A percentile compares a stretch with the other conserved stretches of the same genome.
These are phyloP conservation scores for Andrena haemorrhoa DNA, from an alignment of 2,888 invertebrate genomes.

Conservation along the genomic window DNA sequence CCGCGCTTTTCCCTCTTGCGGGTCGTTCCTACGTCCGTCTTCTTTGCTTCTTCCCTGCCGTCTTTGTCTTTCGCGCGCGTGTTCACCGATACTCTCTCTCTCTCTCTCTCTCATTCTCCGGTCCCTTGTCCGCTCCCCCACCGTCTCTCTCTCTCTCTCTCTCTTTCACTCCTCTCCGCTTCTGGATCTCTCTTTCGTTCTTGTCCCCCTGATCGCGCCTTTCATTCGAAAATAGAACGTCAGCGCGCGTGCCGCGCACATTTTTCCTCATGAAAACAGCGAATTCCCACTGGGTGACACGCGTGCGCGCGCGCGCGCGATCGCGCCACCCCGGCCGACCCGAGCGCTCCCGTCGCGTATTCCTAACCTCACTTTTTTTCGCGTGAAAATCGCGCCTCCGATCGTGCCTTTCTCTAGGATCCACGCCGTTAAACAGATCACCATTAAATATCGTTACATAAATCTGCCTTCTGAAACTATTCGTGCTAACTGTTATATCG, in stretches of 20 bases:
- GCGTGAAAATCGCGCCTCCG: conserved; percentile 33
- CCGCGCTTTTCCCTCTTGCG: conserved; percentile 61
- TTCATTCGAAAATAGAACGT: conserved; percentile 82
- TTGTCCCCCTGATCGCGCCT: conserved; percentile 75
- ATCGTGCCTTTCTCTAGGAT: neutral
- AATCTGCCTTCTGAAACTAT: too few relatives aligned
- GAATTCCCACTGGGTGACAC: conserved; percentile 75
- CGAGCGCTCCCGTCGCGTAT: conserved; percentile 33
- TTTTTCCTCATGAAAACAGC: conserved; percentile 80
- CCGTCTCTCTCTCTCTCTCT: conserved; percentile 17
- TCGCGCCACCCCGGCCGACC: conserved; percentile 29
- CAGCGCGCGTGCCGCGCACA: conserved; percentile 78
- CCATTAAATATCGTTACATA: too few relatives aligned
- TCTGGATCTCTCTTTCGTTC: conserved; percentile 51
- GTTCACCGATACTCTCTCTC: conserved; percentile 23
- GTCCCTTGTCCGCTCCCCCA: conserved; percentile 2
- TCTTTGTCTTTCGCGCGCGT: conserved; percentile 49
- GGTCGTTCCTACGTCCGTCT: conserved; percentile 54
- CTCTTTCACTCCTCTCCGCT: conserved; percentile 33
- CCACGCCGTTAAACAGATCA: too few relatives aligned
- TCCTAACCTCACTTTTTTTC: conserved; percentile 61
- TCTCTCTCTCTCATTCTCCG: conserved; percentile 14
- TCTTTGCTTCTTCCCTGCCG: conserved; percentile 46
- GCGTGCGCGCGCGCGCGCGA: conserved; percentile 54
- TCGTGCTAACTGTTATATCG: too few relatives aligned